Conservation (phyloP, 2,888 invertebrate genomes). For the Apotomis turbidana region DNA sequence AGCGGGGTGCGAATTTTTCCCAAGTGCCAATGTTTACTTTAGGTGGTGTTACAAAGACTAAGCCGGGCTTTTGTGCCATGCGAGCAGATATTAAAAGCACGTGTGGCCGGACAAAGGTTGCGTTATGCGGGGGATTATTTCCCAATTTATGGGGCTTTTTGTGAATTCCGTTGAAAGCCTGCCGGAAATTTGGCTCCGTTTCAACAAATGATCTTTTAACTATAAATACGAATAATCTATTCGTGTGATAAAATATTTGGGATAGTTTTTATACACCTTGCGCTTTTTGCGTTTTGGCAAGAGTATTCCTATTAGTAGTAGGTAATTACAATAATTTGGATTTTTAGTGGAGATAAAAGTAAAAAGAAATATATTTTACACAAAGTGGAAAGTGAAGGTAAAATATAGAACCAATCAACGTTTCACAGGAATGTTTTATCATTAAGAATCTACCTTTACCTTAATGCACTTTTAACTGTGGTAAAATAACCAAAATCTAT, state of each 20-base stretch:
- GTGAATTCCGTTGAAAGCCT: slow-evolving; percentile 80
- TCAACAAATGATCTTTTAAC: slow-evolving; percentile 82
- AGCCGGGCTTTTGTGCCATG: slow-evolving; percentile 74
- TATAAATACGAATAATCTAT: slow-evolving; percentile 75
- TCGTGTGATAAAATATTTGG: slow-evolving; percentile 63
- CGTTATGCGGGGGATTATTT: slow-evolving; percentile 84
- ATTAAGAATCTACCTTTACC: no score
- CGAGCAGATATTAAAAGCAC: slow-evolving; percentile 81
- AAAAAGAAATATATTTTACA: no score
- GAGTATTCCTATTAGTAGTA: no score
- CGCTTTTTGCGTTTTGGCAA: slow-evolving; percentile 32
- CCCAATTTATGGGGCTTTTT: slow-evolving; percentile 84
- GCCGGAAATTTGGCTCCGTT: slow-evolving; percentile 83
- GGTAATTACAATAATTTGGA: no score
- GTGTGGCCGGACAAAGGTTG: slow-evolving; percentile 84
- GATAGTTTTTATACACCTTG: slow-evolving; percentile 62
- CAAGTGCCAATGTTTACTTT: slow-evolving; percentile 72
- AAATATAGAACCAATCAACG: no score
- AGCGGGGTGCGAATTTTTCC: slow-evolving; percentile 66
- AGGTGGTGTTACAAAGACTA: slow-evolving; percentile 74
- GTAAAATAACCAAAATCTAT: no score
- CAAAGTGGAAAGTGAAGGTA: no score
- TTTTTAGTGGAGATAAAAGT: no score
- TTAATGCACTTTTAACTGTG: no score
- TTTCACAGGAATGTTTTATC: no score